Evolutionary conservation across 2,888 invertebrate species (phyloP).

Genomic region (Megalurothrips usitatus): DNA sequence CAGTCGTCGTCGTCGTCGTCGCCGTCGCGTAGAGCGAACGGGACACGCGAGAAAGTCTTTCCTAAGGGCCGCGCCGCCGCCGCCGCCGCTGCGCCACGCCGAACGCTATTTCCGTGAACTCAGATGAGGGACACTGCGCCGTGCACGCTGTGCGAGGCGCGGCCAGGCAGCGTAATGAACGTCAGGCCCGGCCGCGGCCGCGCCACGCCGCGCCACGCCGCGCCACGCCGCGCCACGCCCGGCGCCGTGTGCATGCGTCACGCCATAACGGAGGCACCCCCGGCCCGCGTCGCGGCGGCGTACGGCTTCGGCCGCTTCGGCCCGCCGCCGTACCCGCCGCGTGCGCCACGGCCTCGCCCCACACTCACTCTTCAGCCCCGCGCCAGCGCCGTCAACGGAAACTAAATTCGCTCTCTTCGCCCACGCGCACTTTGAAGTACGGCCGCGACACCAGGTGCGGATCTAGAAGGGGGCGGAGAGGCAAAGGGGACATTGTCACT

Average conservation of each 20-base stretch:
- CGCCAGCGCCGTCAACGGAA: slow-evolving; percentile 9
- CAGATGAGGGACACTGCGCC: not conserved
- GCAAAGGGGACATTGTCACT: too few relatives aligned
- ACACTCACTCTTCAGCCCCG: slow-evolving; percentile 4
- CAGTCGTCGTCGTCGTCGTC: not conserved
- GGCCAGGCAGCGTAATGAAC: not conserved
- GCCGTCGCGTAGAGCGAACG: not conserved
- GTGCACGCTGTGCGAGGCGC: not conserved
- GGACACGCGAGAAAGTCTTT: slow-evolving; percentile 26
- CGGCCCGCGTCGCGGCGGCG: too few relatives aligned
- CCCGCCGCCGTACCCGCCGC: too few relatives aligned
- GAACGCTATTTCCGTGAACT: slow-evolving; percentile 20
- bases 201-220: not conserved
- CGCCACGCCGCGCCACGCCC: not conserved
- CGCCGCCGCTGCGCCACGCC: not conserved
- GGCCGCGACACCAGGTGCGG: too few relatives aligned
- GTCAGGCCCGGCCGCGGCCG: not conserved
- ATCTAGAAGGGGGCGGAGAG: too few relatives aligned
- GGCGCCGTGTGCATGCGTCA: not conserved
- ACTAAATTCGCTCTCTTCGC: not conserved
- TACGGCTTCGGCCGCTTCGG: too few relatives aligned
- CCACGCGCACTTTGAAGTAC: too few relatives aligned
- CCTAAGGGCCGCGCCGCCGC: not conserved
- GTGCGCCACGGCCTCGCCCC: not conserved
- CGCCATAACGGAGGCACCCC: slow-evolving; percentile 12